phyloP scores from a whole-genome alignment of 2,888 invertebrate species.

The Girardia tigrina region DNA sequence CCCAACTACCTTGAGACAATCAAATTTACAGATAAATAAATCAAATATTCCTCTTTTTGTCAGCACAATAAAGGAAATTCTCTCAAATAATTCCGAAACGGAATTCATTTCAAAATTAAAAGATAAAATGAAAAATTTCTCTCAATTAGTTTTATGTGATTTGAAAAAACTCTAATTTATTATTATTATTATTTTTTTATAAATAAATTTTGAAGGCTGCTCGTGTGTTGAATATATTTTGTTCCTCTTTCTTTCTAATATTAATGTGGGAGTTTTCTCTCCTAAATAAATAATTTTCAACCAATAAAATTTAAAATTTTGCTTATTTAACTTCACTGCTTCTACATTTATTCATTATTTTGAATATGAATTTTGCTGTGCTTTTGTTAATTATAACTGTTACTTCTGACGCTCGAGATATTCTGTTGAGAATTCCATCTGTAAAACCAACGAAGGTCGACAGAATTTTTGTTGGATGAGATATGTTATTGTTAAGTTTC shows the following conservation, averaged over 20 bases:
- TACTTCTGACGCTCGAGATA: background rate
- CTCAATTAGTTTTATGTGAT: background rate
- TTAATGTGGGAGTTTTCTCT: background rate
- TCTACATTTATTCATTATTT: background rate
- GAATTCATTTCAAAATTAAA: background rate
- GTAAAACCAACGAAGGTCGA: background rate
- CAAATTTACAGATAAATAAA: background rate
- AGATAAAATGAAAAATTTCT: slow-evolving; percentile 7
- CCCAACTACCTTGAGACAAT: background rate
- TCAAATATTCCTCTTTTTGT: background rate
- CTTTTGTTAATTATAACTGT: background rate
- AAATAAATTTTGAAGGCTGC: too few species aligned
- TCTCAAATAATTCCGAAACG: background rate
- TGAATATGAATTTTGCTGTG: too few species aligned
- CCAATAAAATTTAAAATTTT: background rate
- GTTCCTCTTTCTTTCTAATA: background rate
- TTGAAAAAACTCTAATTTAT: background rate
- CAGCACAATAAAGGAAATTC: background rate
- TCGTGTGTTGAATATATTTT: background rate
- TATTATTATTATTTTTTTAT: background rate
- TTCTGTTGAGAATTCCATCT: background rate
- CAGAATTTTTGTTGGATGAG: too few species aligned
- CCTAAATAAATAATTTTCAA: background rate
- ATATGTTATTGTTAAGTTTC: background rate
- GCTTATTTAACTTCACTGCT: too few species aligned